A percentile compares a stretch with the other conserved stretches of the same genome.
Evolutionary conservation across 2,888 invertebrate species (phyloP).

Genomic region (Synanthedon vespiformis): DNA sequence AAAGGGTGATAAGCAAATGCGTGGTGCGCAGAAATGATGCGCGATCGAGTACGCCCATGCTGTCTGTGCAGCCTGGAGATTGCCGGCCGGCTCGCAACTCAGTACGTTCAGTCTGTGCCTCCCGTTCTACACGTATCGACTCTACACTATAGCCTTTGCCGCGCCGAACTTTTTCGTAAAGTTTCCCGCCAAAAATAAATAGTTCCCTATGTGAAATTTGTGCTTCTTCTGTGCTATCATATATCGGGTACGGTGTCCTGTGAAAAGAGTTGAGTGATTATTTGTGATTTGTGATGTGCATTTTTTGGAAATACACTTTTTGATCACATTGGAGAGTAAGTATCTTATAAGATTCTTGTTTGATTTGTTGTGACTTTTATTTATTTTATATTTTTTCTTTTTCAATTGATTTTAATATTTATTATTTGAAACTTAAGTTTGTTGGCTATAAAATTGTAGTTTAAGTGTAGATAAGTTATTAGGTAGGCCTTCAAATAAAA

Average conservation of each 20-base stretch:
- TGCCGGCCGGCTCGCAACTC: constrained; percentile 35
- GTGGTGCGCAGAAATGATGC: constrained; percentile 53
- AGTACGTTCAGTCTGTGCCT: constrained; percentile 29
- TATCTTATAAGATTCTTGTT: constrained; percentile 4
- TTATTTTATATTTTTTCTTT: background rate
- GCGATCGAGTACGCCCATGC: constrained; percentile 26
- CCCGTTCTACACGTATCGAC: constrained; percentile 25
- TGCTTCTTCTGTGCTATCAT: constrained; percentile 32
- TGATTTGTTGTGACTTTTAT: background rate
- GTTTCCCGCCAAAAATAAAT: constrained; percentile 48
- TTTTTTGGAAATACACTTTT: constrained; percentile 14
- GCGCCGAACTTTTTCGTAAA: constrained; percentile 55
- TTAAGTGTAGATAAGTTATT: too few relatives aligned
- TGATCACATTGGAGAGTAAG: constrained; percentile 8
- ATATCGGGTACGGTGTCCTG: constrained; percentile 23
- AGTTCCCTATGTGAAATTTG: constrained; percentile 14
- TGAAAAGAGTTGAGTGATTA: constrained; percentile 13
- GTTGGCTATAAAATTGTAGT: too few relatives aligned
- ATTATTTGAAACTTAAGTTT: too few relatives aligned
- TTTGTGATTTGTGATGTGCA: constrained; percentile 24
- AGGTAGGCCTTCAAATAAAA: too few relatives aligned
- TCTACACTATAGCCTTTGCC: constrained; percentile 14
- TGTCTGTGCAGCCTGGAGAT: constrained; percentile 11
- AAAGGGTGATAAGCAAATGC: constrained; percentile 33
- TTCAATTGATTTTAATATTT: too few relatives aligned